Evolutionary conservation across 2,113 vertebrate genomes (phyloP), one percentile per base, ranked within the genome.

Genomic region (Cyrtonyx montezumae): DNA sequence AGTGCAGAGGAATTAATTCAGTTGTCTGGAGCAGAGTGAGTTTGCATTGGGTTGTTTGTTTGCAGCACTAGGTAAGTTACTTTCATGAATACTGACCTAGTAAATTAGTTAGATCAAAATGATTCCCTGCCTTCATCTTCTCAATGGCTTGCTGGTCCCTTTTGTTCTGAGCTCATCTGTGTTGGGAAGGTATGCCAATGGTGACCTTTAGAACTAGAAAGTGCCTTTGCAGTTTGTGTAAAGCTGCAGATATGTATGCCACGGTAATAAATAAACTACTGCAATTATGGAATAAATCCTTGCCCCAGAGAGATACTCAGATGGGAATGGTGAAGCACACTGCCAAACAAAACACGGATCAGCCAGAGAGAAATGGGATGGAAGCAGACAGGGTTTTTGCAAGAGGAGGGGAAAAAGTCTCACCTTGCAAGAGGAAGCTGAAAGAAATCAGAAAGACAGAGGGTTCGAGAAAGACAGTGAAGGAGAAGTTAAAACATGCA

Each of bases 141-240:
- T 74, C 79, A 46, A 5, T 40, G 77, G 28, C 58, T 68, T 78
- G 79, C 61, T 53, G 16, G 87, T 82, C 45, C 51, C 69, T 88
- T 88, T 93, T 94, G 70, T 92, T 73, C 58, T 93, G 59, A 82
- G 65, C 67, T 93, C 76, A 84, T 77, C 83, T 88, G 59, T 15
- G 0, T 78, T 79, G 73, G 43, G 80, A 90, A 90, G 65, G 43
- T 91, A 84, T 59, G 11, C 76, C 78, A 80, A 37, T 91, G 43
- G 7, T 89, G 74, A 94, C 87, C 87, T 97, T 92, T 85, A 94
- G 46, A 91, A 90, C 37, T 71, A 66, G 79, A 79, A 93, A 40
- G 40, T 40, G 65, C 17, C 56, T 86, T 76, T 73, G 70, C 43
- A 62, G 66, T 95, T 92, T 94, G 92, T 94, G 71, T 89, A 91